Conservation (phyloP, 2,888 invertebrate genomes). For the Calephelis perditalis region DNA sequence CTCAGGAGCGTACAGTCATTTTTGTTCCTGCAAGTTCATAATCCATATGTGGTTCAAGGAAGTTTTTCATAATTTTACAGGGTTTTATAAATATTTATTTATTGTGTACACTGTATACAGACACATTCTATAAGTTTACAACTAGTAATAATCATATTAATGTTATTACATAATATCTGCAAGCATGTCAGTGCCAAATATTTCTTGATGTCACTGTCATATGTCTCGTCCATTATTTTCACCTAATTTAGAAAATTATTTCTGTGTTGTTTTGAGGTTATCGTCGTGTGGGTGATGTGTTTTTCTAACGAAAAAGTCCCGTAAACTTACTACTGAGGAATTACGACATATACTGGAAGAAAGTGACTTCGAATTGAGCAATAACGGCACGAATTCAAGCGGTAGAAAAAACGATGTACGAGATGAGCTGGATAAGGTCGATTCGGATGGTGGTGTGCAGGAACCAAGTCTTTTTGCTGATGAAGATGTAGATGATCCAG, state of each 20-base stretch:
- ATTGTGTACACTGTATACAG: too few species aligned
- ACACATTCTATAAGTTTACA: too few species aligned
- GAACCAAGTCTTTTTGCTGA: conserved; percentile 19
- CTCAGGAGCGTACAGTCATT: too few species aligned
- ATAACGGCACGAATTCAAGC: conserved; percentile 11
- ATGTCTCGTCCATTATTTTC: too few species aligned
- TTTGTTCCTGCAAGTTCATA: too few species aligned
- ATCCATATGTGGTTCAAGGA: too few species aligned
- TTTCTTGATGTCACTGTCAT: too few species aligned
- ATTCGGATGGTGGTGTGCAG: conserved; percentile 14
- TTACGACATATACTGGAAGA: conserved; percentile 14
- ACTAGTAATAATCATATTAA: too few species aligned
- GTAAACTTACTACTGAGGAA: conserved; percentile 16
- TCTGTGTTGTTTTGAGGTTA: neutral
- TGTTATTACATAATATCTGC: too few species aligned
- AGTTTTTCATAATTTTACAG: too few species aligned
- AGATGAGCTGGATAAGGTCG: conserved; percentile 15
- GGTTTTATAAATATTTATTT: too few species aligned
- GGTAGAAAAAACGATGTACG: conserved; percentile 13
- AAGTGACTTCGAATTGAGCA: conserved; percentile 16
- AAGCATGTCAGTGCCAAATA: too few species aligned
- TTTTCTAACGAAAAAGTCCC: conserved; percentile 14
- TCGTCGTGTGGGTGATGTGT: neutral
- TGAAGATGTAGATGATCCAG: conserved; percentile 18
- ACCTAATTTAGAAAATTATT: neutral